phyloP scores from a whole-genome alignment of 2,113 vertebrate genomes.

The Otolemur garnettii region DNA sequence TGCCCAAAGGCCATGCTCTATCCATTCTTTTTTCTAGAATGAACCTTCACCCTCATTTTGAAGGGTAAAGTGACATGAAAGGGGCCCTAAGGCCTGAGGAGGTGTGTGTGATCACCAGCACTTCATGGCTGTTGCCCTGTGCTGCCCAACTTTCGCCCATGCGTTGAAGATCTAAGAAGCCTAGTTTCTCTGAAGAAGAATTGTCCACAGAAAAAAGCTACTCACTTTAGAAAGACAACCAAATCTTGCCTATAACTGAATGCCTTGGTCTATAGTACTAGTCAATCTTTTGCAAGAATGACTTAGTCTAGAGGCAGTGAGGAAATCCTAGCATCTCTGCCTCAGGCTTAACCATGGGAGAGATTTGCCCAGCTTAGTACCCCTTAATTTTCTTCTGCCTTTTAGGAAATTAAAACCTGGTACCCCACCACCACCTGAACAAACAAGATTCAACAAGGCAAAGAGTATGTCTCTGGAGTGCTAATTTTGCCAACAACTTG shows the following conservation, averaged over 20 bases:
- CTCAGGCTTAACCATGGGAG: background rate
- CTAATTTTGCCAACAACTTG: background rate
- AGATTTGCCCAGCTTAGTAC: background rate
- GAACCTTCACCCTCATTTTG: conserved; percentile 20
- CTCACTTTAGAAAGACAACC: conserved; percentile 71
- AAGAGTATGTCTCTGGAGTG: background rate
- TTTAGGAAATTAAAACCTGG: background rate
- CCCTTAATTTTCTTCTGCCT: background rate
- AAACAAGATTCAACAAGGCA: background rate
- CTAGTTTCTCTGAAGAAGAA: conserved; percentile 78
- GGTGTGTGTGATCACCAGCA: background rate
- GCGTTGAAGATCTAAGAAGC: conserved; percentile 32
- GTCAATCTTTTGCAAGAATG: conserved; percentile 73
- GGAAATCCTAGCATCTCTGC: conserved; percentile 6
- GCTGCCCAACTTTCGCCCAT: conserved; percentile 79
- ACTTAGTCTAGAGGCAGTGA: conserved; percentile 72
- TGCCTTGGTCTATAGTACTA: background rate
- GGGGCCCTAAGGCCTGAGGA: background rate
- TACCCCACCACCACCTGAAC: background rate
- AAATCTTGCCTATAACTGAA: conserved; percentile 39
- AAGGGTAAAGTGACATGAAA: conserved; percentile 23
- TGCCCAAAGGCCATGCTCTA: background rate
- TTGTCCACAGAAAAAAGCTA: conserved; percentile 65
- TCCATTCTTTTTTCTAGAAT: background rate
- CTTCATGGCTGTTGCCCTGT: background rate